A percentile compares a stretch with the other conserved stretches of the same genome.
Evolutionary conservation across 2,888 invertebrate genomes (phyloP).

Genomic region (Antheraea yamamai): DNA sequence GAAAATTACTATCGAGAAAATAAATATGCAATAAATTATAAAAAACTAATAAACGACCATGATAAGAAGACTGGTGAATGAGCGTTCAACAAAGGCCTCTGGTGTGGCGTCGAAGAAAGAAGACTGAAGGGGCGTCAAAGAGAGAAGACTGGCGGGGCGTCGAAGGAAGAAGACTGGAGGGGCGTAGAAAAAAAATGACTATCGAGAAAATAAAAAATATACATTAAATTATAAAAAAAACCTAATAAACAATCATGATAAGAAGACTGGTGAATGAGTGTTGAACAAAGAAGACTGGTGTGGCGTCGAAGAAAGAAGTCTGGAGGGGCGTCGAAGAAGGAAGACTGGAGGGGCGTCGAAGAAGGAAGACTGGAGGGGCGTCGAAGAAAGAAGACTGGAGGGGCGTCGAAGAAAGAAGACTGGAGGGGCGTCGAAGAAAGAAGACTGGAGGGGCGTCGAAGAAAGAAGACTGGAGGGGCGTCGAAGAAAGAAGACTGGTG

Average conservation of each 20-base stretch:
- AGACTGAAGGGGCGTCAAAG: conserved; percentile 20
- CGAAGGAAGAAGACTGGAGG: background rate
- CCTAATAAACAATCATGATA: background rate
- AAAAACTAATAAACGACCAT: no score
- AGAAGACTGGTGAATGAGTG: background rate
- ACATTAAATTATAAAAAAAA: no score
- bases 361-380: conserved; percentile 19
- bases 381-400: conserved; percentile 16
- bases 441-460: no score
- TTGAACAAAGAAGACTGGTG: conserved; percentile 19
- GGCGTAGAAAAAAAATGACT: conserved; percentile 24
- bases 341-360: no score
- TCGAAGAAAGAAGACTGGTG: conserved; percentile 22
- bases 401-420: no score
- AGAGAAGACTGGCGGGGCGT: background rate
- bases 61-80: no score
- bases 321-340: no score
- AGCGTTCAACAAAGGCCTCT: no score
- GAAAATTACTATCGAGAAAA: background rate
- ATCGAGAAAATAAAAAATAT: no score
- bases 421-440: no score
- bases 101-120: background rate
- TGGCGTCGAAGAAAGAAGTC: conserved; percentile 14
- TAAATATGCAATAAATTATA: background rate
- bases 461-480: conserved; percentile 24